Conservation (phyloP, 1,140 invertebrate species). For the Ostrea denselamellosa region DNA sequence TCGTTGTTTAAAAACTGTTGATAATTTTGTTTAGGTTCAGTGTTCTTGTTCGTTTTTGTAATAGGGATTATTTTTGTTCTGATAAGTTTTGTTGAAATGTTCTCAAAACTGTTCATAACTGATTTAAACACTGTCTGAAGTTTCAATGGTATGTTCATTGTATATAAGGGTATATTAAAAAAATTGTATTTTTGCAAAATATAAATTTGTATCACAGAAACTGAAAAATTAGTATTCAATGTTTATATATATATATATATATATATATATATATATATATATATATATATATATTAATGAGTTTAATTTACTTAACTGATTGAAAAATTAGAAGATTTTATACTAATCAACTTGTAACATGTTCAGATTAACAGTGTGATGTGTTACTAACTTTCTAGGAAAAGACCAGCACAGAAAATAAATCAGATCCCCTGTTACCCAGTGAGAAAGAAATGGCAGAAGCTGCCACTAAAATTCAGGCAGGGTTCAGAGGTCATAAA, state of each 20-base stretch:
- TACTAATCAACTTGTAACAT: too few relatives aligned
- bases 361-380: background rate
- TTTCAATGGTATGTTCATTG: too few relatives aligned
- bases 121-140: too few relatives aligned
- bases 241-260: too few relatives aligned
- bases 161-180: too few relatives aligned
- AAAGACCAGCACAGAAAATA: slow-evolving; percentile 53
- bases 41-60: background rate
- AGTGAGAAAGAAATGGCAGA: slow-evolving; percentile 76
- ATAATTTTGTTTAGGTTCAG: background rate
- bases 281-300: too few relatives aligned
- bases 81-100: background rate
- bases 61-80: background rate
- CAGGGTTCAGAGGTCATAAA: slow-evolving; percentile 85
- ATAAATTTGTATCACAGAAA: too few relatives aligned
- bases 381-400: slow-evolving; percentile 36
- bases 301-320: too few relatives aligned
- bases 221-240: too few relatives aligned
- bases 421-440: slow-evolving; percentile 1
- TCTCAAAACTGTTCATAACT: background rate
- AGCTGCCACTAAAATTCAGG: slow-evolving; percentile 84
- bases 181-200: too few relatives aligned
- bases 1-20: background rate
- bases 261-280: too few relatives aligned
- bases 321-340: too few relatives aligned